Evolutionary conservation across 2,797 vertebrate genomes (phyloP).

Genomic region (Triplophysa bombifrons): DNA sequence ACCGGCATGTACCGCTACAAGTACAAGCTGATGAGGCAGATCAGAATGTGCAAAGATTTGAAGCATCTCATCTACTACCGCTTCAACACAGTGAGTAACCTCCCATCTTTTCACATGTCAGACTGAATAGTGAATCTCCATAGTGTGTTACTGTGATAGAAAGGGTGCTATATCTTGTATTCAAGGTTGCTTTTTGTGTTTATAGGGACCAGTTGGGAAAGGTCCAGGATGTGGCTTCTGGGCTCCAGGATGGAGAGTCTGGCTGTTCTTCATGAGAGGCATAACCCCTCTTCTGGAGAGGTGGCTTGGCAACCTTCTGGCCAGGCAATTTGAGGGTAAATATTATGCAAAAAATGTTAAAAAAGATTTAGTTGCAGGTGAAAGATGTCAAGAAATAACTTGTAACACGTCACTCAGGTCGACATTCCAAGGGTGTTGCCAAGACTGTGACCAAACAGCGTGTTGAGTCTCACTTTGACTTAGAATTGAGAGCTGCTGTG

Average conservation of each 20-base stretch:
- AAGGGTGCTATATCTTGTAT: background rate
- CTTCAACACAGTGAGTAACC: constrained; percentile 91
- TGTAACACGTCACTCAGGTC: constrained; percentile 74
- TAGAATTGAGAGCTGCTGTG: constrained; percentile 95
- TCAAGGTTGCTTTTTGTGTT: constrained; percentile 4
- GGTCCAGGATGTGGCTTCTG: constrained; percentile 99
- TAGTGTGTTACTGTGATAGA: background rate
- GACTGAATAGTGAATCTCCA: background rate
- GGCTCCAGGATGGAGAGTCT: constrained; percentile 98
- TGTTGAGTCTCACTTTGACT: constrained; percentile 98
- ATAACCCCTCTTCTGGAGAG: constrained; percentile 97
- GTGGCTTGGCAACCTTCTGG: constrained; percentile 97
- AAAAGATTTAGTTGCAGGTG: background rate
- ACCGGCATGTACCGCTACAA: constrained; percentile 99
- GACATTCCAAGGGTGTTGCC: constrained; percentile 98
- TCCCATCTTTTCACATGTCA: background rate
- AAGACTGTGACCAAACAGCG: constrained; percentile 99
- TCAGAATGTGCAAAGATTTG: constrained; percentile 99
- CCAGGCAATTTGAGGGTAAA: constrained; percentile 98
- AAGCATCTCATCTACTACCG: constrained; percentile 99
- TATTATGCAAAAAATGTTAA: background rate
- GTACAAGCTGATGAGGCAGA: constrained; percentile 99
- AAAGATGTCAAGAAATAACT: background rate
- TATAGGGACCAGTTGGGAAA: constrained; percentile 95
- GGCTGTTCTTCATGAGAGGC: constrained; percentile 99